Conservation (phyloP, 2,797 vertebrate species). For the Chromis chromis region DNA sequence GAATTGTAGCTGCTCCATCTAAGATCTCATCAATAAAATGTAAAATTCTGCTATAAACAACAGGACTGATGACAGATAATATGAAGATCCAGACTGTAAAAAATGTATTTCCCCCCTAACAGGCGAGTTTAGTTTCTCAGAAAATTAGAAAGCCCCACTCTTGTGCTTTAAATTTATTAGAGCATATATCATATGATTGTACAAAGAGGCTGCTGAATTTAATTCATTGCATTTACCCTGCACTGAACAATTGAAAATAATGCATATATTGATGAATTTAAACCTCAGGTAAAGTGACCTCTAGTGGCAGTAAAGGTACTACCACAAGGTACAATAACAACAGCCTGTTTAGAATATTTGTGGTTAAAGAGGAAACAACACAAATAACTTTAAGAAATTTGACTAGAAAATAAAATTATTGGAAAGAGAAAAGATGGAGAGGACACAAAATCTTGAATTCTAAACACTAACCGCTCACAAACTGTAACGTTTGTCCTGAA, state of each 20-base stretch:
- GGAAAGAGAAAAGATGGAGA: neutral
- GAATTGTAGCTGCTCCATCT: neutral
- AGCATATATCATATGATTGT: neutral
- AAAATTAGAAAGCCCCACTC: neutral
- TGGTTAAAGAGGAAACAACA: neutral
- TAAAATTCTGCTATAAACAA: neutral
- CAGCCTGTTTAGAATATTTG: neutral
- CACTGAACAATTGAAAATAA: neutral
- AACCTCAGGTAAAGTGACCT: slow-evolving; percentile 5
- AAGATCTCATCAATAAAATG: neutral
- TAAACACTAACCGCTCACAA: neutral
- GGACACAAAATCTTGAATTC: neutral
- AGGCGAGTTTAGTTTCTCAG: neutral
- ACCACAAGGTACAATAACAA: neutral
- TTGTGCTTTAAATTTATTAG: neutral
- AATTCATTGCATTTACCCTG: neutral
- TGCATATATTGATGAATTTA: neutral
- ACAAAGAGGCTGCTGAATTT: neutral
- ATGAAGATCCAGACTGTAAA: neutral
- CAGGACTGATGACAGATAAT: neutral
- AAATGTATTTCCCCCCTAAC: neutral
- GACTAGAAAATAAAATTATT: neutral
- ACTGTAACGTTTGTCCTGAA: neutral
- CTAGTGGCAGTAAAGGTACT: slow-evolving; percentile 9
- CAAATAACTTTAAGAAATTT: neutral